Evolutionary conservation across 2,888 invertebrate genomes (phyloP), one percentile per base, ranked within the genome.

Genomic region (Corbicula japonica): DNA sequence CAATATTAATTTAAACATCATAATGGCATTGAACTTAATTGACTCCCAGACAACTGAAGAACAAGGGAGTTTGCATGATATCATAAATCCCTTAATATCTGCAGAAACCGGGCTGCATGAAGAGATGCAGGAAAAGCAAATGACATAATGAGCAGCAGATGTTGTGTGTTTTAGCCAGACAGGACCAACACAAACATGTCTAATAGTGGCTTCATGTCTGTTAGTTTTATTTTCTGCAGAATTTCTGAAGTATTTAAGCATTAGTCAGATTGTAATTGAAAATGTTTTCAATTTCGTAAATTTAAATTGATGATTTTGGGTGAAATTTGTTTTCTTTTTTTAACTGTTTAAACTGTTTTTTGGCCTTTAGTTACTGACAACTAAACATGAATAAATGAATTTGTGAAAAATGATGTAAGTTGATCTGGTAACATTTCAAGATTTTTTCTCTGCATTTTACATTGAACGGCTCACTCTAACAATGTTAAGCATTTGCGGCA

Each of bases 381-480:
- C n/a, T n/a, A n/a, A n/a, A n/a, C n/a, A n/a, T n/a, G n/a, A n/a
- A n/a, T n/a, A n/a, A n/a, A n/a, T n/a, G n/a, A n/a, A n/a, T n/a
- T n/a, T n/a, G n/a, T n/a, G n/a, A n/a, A 46, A 23, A 23, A 50
- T 6, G 28, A 50, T 3, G n/a, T 21, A 23, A 23, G 54, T 30
- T 15, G 32, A 54, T 21, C 28, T 30, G 28, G 8, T 28, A 54
- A 32, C 28, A 54, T 32, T 32, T 12, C 50, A 1, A 28, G 32
- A 46, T 15, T 54, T 54, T 54, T 18, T 18, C 30, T 30, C 32
- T 30, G 3, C 54, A 30, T 54, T 54, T 32, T n/a, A 54, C 54
- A 54, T 54, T 54, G 32, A 46, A 54, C n/a, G n/a, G n/a, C n/a
- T n/a, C 28, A 54, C 32, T n/a, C 18, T 30, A 54, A 54, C 54